These are phyloP conservation scores for Drosophila kambysellisi DNA, from an alignment of 2,888 invertebrate species.

Conservation along the genomic window DNA sequence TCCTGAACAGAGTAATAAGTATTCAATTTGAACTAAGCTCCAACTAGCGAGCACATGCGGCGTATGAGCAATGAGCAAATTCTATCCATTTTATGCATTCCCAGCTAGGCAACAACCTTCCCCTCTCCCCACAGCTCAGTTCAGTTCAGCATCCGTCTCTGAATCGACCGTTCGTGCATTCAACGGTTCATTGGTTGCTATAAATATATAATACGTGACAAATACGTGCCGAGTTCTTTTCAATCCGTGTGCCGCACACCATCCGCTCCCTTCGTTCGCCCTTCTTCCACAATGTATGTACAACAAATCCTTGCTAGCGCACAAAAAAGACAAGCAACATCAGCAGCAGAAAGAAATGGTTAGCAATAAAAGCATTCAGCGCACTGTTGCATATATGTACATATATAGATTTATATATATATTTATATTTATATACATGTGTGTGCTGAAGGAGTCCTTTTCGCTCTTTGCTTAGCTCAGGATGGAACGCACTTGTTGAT, in stretches of 20 bases:
- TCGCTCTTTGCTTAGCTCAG: conserved; percentile 39
- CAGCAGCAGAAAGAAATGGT: conserved; percentile 63
- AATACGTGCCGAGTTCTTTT: conserved; percentile 81
- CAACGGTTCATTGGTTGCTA: conserved; percentile 81
- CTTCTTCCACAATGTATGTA: conserved; percentile 31
- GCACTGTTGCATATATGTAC: conserved; percentile 66
- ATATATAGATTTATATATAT: background rate
- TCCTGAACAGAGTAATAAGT: conserved; percentile 46
- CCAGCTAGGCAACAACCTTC: conserved; percentile 27
- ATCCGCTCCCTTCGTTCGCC: background rate
- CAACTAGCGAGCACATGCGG: conserved; percentile 62
- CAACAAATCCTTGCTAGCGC: conserved; percentile 70
- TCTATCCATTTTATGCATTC: conserved; percentile 69
- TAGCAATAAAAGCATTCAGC: conserved; percentile 80
- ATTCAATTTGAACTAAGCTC: conserved; percentile 76
- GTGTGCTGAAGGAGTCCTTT: conserved; percentile 16
- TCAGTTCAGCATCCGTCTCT: background rate
- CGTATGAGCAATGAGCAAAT: conserved; percentile 74
- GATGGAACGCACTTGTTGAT: conserved; percentile 80
- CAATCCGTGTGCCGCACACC: conserved; percentile 55
- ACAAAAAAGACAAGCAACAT: conserved; percentile 40
- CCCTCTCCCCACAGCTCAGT: background rate
- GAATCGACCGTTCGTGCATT: conserved; percentile 61
- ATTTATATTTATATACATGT: background rate
- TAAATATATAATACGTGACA: conserved; percentile 80